These are phyloP conservation scores for Diloba caeruleocephala DNA, from an alignment of 2,888 invertebrate genomes.

Conservation along the genomic window DNA sequence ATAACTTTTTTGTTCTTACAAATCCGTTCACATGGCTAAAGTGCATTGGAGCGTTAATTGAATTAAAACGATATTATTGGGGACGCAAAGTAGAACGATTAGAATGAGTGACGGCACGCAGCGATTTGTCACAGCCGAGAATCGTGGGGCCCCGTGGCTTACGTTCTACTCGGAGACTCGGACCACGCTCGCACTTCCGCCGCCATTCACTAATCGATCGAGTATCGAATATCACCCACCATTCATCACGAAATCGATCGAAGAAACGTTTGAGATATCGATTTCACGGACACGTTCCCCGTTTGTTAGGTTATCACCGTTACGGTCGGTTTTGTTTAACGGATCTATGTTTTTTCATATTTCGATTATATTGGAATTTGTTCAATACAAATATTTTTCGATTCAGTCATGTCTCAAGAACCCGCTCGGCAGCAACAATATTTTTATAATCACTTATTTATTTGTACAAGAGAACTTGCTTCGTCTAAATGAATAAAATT, in stretches of 20 bases:
- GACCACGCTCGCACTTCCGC: slow-evolving; percentile 74
- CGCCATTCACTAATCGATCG: slow-evolving; percentile 82
- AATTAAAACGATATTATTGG: slow-evolving; percentile 81
- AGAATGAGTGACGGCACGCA: slow-evolving; percentile 75
- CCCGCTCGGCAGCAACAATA: slow-evolving; percentile 63
- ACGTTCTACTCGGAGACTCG: slow-evolving; percentile 46
- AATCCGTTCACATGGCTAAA: slow-evolving; percentile 69
- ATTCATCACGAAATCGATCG: slow-evolving; percentile 84
- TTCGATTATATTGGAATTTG: slow-evolving; percentile 40
- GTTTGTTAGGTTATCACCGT: slow-evolving; percentile 65
- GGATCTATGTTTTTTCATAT: slow-evolving; percentile 45
- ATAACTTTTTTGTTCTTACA: slow-evolving; percentile 48
- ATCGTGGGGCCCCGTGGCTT: slow-evolving; percentile 63
- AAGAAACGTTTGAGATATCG: slow-evolving; percentile 80
- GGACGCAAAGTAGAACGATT: slow-evolving; percentile 73
- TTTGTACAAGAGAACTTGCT: slow-evolving; percentile 83
- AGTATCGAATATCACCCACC: slow-evolving; percentile 77
- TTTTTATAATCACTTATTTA: slow-evolving; percentile 77
- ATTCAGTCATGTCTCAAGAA: slow-evolving; percentile 54
- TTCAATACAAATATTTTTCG: slow-evolving; percentile 62
- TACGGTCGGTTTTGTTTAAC: slow-evolving; percentile 54
- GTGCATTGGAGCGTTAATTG: slow-evolving; percentile 81
- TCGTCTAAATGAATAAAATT: slow-evolving; percentile 89
- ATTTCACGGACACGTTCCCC: slow-evolving; percentile 76
- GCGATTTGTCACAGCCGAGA: slow-evolving; percentile 82